phyloP scores from a whole-genome alignment of 2,888 invertebrate species.

The Napeogenes sylphis region DNA sequence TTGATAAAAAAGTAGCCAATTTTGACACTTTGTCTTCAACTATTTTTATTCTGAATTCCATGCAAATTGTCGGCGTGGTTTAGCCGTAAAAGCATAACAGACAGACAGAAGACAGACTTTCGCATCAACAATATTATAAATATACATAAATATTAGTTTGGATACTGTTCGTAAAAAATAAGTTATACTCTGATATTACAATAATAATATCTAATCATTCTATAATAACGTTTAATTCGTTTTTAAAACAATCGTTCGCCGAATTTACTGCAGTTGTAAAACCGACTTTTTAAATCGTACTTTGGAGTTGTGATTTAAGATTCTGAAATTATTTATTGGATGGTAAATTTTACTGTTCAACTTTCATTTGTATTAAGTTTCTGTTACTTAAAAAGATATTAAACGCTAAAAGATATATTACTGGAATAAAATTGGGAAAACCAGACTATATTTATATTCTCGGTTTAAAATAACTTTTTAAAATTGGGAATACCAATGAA shows the following conservation, averaged over 20 bases:
- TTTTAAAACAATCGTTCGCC: constrained; percentile 19
- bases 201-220: background rate
- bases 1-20: too few relatives aligned
- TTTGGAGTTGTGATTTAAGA: constrained; percentile 24
- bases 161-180: too few relatives aligned
- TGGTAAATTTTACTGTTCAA: constrained; percentile 7
- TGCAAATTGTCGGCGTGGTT: too few relatives aligned
- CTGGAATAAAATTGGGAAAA: background rate
- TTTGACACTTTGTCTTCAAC: too few relatives aligned
- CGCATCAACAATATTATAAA: too few relatives aligned
- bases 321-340: constrained; percentile 13
- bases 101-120: too few relatives aligned
- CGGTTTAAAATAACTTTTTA: too few relatives aligned
- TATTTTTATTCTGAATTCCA: too few relatives aligned
- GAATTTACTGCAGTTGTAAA: constrained; percentile 25
- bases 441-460: too few relatives aligned
- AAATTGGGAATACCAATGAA: too few relatives aligned
- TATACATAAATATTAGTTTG: too few relatives aligned
- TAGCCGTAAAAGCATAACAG: too few relatives aligned
- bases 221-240: constrained; percentile 24
- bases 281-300: constrained; percentile 15
- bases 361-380: constrained; percentile 14
- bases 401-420: background rate
- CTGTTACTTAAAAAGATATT: constrained; percentile 4
- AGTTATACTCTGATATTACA: background rate